Base-by-base conservation (phyloP, 2,113 vertebrate species). In the Pyrgilauda ruficollis region DNA sequence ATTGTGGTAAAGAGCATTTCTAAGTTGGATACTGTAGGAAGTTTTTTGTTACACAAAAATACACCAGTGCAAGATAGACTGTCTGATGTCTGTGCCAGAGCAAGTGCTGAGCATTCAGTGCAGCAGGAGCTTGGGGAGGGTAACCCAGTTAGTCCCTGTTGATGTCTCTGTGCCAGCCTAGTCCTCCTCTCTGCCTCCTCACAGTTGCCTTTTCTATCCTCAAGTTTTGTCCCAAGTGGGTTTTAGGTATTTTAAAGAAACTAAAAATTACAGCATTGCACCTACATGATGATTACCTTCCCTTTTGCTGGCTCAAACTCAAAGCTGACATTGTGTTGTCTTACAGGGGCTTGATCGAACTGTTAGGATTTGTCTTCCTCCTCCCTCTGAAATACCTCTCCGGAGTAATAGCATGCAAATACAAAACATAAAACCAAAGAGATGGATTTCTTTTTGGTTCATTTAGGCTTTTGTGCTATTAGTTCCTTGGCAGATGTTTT, bases 181-280 rank as follows among this genome's bases (percentile, higher is more conserved):
- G 31, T 68, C 31, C 28, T 79, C 37, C 66, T 88, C 72, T 82
- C 75, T 95, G 83, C 35, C 21, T 37, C 11, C 11, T 68, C 46
- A 33, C 53, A 33, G 14, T 39, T 91, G 87, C 33, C 58, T 91
- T 52, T 93, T 69, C 44, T 74, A 5, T 59, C 61, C 47, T 95
- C 33, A 18, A 73, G 43, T 92, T 94, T 84, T 82, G 75, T 61
- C 61, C 55, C 24, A 7, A n/a, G 67, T 85, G 69, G 64, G 33
- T 83, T 97, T 97, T 87, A 92, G 46, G 44, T 87, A 83, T 97
- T 95, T 96, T 96, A 95, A 77, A 61, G 84, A 90, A 97, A 94
- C 69, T 47, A 55, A 90, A 81, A 94, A 68, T 53, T 82, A 78
- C 62, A 83, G 62, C 3, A 3, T 94, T 84, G 84, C 70, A 47